These are phyloP conservation scores for Eleginops maclovinus DNA, from an alignment of 2,113 vertebrate species.

Conservation along the genomic window DNA sequence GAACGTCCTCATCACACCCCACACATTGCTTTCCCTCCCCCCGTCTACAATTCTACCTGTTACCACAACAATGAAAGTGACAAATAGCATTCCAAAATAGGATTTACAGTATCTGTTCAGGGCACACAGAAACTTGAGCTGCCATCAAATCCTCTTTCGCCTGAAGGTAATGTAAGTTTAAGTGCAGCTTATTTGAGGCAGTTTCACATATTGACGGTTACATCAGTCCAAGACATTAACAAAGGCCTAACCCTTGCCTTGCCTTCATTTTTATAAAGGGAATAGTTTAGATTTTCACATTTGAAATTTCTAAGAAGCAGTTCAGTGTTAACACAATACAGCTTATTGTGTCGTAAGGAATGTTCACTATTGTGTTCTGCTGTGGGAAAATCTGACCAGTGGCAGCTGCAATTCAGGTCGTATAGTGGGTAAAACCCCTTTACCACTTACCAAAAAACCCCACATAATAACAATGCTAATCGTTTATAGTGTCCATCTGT, in stretches of 20 bases:
- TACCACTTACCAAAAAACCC: too few species aligned
- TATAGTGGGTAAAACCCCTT: background rate
- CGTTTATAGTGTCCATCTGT: too few species aligned
- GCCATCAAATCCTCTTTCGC: conserved; percentile 67
- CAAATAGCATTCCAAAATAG: conserved; percentile 67
- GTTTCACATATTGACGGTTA: conserved; percentile 32
- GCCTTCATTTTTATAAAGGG: conserved; percentile 3
- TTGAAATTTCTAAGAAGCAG: background rate
- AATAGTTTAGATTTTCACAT: conserved; percentile 8
- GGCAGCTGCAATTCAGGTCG: conserved; percentile 2
- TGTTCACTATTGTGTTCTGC: background rate
- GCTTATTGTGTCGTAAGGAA: background rate
- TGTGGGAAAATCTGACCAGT: background rate
- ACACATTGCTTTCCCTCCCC: background rate
- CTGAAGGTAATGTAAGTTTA: conserved; percentile 59
- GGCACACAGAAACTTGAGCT: conserved; percentile 54
- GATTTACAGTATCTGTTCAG: conserved; percentile 66
- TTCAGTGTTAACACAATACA: conserved; percentile 15
- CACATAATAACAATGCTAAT: too few species aligned
- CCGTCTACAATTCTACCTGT: conserved; percentile 59
- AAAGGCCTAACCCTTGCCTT: background rate
- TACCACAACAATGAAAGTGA: conserved; percentile 75
- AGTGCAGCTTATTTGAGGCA: conserved; percentile 56
- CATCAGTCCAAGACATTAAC: conserved; percentile 19
- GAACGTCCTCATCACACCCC: conserved; percentile 43